These are phyloP conservation scores for Crossocerus cetratus DNA, from an alignment of 2,888 invertebrate genomes.

Conservation along the genomic window DNA sequence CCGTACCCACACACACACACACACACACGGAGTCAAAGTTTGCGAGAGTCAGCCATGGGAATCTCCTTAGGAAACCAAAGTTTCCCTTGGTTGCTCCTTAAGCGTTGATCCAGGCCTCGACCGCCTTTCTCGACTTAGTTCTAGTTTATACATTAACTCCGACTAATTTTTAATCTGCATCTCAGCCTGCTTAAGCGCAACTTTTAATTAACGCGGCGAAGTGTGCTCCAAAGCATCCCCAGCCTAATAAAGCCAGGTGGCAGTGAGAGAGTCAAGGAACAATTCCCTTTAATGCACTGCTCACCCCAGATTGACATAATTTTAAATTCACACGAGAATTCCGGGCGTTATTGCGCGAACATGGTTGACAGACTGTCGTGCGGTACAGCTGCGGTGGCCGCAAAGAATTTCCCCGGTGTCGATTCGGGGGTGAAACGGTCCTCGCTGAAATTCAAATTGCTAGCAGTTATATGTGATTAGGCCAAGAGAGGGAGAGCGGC, in stretches of 20 bases:
- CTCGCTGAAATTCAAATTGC: slow-evolving; percentile 4
- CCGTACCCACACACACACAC: background rate
- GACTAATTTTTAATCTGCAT: too few species aligned
- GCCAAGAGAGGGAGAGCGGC: background rate
- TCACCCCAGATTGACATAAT: too few species aligned
- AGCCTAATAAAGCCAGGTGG: too few species aligned
- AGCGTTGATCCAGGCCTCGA: background rate
- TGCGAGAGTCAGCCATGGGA: background rate
- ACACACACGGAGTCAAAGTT: slow-evolving; percentile 4
- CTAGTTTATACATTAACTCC: too few species aligned
- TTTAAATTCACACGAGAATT: too few species aligned
- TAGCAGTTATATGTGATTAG: background rate
- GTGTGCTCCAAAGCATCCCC: too few species aligned
- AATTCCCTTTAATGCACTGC: too few species aligned
- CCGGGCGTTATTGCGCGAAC: too few species aligned
- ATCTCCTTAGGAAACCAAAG: background rate
- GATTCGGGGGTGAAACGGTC: background rate
- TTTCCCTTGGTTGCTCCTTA: background rate
- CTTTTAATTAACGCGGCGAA: too few species aligned
- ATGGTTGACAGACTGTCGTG: background rate
- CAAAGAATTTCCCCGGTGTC: background rate
- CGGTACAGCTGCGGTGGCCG: background rate
- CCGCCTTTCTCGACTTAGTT: too few species aligned
- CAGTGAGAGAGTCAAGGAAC: too few species aligned
- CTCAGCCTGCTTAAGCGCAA: too few species aligned